Conservation (phyloP, 1,140 invertebrate species). For the Papilio polytes region DNA sequence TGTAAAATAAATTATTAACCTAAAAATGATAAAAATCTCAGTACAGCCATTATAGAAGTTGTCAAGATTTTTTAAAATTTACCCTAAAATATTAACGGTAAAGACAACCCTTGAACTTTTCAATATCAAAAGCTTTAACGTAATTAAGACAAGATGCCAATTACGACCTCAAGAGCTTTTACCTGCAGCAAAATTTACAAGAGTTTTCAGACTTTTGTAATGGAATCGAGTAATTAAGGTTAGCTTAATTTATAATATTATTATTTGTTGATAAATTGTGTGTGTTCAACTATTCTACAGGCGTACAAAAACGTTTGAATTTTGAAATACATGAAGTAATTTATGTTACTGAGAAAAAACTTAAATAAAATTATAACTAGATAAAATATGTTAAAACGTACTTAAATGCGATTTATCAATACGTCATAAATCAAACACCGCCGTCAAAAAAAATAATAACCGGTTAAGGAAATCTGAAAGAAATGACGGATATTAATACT, state of each 20-base stretch:
- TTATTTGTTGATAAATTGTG: not conserved
- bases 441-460: slow-evolving; percentile 57
- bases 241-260: not conserved
- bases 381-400: no score
- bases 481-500: slow-evolving; percentile 42
- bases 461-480: slow-evolving; percentile 52
- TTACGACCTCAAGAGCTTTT: slow-evolving; percentile 14
- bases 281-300: no score
- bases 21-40: not conserved
- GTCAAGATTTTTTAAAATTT: not conserved
- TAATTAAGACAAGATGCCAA: slow-evolving; percentile 25
- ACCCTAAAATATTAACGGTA: not conserved
- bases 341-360: no score
- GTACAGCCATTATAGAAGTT: not conserved
- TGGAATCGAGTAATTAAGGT: slow-evolving; percentile 15
- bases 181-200: not conserved
- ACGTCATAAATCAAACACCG: slow-evolving; percentile 52
- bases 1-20: no score
- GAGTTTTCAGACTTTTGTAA: not conserved
- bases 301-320: no score
- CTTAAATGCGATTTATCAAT: slow-evolving; percentile 48
- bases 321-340: no score
- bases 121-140: slow-evolving; percentile 17
- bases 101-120: slow-evolving; percentile 18
- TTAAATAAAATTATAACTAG: no score